Conservation (phyloP, 2,888 invertebrate species). For the Galeruca laticollis region DNA sequence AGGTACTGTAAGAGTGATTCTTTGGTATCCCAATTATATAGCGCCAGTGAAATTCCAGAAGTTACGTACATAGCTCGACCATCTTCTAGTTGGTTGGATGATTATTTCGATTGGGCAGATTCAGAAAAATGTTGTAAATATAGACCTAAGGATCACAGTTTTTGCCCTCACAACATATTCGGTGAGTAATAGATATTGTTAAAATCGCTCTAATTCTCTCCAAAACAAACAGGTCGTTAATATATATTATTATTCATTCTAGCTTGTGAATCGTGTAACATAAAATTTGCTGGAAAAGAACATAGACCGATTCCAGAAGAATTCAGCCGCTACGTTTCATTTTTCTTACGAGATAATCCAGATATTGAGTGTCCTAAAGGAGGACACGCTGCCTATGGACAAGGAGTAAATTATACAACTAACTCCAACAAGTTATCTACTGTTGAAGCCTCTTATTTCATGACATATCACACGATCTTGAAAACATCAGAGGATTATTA, state of each 20-base stretch:
- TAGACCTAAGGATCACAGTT: constrained; percentile 67
- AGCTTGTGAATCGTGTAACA: constrained; percentile 53
- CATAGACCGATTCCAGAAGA: constrained; percentile 73
- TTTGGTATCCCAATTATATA: constrained; percentile 79
- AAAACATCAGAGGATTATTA: constrained; percentile 93
- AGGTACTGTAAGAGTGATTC: constrained; percentile 83
- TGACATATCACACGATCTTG: constrained; percentile 93
- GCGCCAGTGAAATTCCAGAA: constrained; percentile 74
- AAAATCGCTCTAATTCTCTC: too few relatives aligned
- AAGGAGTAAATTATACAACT: constrained; percentile 75
- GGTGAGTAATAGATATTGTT: constrained; percentile 59
- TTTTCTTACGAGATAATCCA: constrained; percentile 88
- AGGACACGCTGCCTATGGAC: constrained; percentile 87
- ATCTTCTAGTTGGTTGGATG: constrained; percentile 95
- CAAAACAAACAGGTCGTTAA: neutral
- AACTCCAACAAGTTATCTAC: constrained; percentile 64
- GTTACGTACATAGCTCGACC: constrained; percentile 86
- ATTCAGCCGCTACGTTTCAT: constrained; percentile 82
- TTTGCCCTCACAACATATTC: constrained; percentile 73
- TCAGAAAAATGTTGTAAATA: constrained; percentile 75
- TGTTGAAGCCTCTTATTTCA: constrained; percentile 88
- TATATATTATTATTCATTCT: constrained; percentile 10
- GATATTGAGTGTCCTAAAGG: constrained; percentile 80
- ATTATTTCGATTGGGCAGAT: constrained; percentile 92
- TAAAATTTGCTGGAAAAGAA: constrained; percentile 67